Evolutionary conservation across 2,888 invertebrate species (phyloP).

Genomic region (Melieria omissa): DNA sequence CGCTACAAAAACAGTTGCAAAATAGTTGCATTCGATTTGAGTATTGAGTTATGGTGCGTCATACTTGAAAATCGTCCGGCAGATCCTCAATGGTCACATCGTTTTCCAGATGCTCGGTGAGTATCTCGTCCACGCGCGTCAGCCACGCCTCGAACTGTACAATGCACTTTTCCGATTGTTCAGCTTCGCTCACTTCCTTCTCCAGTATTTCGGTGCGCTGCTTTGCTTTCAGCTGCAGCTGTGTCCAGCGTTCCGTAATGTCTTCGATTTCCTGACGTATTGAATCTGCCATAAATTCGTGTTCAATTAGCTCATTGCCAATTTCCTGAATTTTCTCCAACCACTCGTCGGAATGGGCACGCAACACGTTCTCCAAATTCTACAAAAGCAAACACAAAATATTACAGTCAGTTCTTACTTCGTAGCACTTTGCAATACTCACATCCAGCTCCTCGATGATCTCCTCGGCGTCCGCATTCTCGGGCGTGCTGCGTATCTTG

Average conservation of each 20-base stretch:
- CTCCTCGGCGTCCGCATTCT: conserved; percentile 89
- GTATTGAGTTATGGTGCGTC: neutral
- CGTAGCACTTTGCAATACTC: conserved; percentile 59
- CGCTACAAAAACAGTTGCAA: conserved; percentile 66
- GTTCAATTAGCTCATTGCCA: conserved; percentile 78
- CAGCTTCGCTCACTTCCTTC: conserved; percentile 79
- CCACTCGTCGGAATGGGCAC: conserved; percentile 76
- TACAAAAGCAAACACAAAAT: conserved; percentile 57
- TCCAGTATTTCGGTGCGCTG: conserved; percentile 71
- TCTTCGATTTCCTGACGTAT: conserved; percentile 75
- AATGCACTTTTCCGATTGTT: conserved; percentile 79
- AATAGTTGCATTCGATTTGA: neutral
- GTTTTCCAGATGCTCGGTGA: conserved; percentile 78
- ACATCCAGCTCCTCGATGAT: conserved; percentile 90
- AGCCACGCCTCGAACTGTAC: conserved; percentile 80
- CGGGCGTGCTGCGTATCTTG: conserved; percentile 76
- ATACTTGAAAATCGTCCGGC: conserved; percentile 79
- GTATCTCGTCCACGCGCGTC: conserved; percentile 74
- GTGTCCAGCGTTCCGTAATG: conserved; percentile 74
- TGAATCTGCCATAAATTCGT: conserved; percentile 78
- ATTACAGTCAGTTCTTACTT: neutral
- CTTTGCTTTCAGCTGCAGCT: conserved; percentile 74
- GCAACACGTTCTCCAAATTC: conserved; percentile 86
- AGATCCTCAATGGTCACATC: conserved; percentile 83
- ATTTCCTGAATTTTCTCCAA: conserved; percentile 80